phyloP scores from a whole-genome alignment of 2,888 invertebrate species.

The Cephus sareptanus region DNA sequence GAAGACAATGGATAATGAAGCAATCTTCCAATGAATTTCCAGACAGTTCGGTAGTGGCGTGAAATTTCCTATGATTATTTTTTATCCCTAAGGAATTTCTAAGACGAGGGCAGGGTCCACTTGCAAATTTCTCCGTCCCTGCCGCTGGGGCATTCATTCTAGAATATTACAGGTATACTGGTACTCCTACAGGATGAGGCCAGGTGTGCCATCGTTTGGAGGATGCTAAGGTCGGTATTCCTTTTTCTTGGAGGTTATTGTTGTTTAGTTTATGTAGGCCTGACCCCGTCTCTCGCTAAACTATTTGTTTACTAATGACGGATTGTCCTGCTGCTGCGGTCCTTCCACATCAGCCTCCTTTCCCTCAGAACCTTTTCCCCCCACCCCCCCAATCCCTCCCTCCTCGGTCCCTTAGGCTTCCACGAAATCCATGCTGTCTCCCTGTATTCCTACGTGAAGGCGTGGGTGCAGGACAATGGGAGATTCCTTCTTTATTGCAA shows the following conservation, averaged over 20 bases:
- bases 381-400: slow-evolving; percentile 1
- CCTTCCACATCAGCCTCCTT: slow-evolving; percentile 7
- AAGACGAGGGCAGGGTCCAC: neutral
- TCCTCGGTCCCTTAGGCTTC: neutral
- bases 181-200: slow-evolving; percentile 11
- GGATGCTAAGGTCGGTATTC: slow-evolving; percentile 45
- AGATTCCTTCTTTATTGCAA: slow-evolving; percentile 11
- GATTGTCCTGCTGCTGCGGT: slow-evolving; percentile 46
- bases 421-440: neutral
- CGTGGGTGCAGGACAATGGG: slow-evolving; percentile 21
- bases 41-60: neutral
- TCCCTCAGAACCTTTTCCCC: neutral
- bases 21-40: neutral
- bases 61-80: neutral
- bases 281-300: slow-evolving; percentile 47
- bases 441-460: neutral
- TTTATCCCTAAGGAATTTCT: neutral
- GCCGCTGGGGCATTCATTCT: slow-evolving; percentile 21
- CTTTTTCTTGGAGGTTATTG: slow-evolving; percentile 47
- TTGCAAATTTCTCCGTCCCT: slow-evolving; percentile 6
- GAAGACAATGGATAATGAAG: neutral
- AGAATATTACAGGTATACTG: slow-evolving; percentile 9
- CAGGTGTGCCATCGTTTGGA: slow-evolving; percentile 41
- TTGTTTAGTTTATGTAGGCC: slow-evolving; percentile 56
- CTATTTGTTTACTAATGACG: slow-evolving; percentile 62